Percentiles rank a stretch among this genome's conserved stretches.
Evolutionary conservation across 2,797 vertebrate genomes (phyloP).

Genomic region (Falco peregrinus): DNA sequence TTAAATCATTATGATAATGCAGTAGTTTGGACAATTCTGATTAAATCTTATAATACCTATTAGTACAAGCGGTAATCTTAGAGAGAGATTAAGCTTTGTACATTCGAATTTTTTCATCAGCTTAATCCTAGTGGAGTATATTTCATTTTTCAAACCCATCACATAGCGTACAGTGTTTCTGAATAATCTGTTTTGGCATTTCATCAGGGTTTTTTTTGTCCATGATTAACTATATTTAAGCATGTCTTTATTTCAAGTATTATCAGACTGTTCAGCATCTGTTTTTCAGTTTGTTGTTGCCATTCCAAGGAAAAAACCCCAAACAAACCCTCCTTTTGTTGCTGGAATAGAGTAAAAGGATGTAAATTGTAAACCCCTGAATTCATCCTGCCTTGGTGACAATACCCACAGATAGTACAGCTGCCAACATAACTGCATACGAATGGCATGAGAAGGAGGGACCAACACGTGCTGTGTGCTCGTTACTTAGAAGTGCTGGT

Average conservation of each 20-base stretch:
- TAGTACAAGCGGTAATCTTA: neutral
- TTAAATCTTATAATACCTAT: neutral
- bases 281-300: slow-evolving; percentile 1
- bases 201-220: neutral
- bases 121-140: neutral
- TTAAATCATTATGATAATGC: neutral
- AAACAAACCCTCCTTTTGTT: neutral
- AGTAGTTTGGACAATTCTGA: neutral
- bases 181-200: neutral
- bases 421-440: neutral
- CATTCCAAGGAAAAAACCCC: neutral
- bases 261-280: neutral
- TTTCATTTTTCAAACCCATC: neutral
- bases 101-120: neutral
- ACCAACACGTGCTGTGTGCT: neutral
- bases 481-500: neutral
- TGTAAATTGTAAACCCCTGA: neutral
- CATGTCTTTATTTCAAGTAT: neutral
- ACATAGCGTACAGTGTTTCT: neutral
- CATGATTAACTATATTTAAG: neutral
- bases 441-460: neutral
- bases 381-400: neutral
- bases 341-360: neutral
- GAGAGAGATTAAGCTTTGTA: neutral
- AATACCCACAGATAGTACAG: neutral